A percentile compares a stretch with the other conserved stretches of the same genome.
Conservation (phyloP, 2,888 invertebrate species). For the Drosophila paucipuncta region DNA sequence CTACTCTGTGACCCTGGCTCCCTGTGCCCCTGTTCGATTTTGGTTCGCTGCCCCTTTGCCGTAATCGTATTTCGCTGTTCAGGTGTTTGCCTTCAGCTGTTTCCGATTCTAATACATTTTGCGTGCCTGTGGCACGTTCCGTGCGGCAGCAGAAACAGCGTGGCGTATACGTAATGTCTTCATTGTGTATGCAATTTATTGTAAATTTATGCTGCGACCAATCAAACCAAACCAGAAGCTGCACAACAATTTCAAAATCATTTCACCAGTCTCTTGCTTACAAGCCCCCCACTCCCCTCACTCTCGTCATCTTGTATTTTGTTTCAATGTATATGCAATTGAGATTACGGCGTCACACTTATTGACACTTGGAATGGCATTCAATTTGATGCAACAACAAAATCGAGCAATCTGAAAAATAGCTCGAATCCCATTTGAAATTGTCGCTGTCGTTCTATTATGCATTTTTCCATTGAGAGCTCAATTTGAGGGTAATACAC, state of each 20-base stretch:
- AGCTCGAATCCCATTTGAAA: slow-evolving; percentile 41
- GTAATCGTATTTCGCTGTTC: slow-evolving; percentile 74
- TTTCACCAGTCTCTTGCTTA: background rate
- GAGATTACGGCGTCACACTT: slow-evolving; percentile 33
- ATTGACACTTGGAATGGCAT: slow-evolving; percentile 39
- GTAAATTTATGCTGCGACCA: slow-evolving; percentile 65
- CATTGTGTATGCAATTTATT: slow-evolving; percentile 74
- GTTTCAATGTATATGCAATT: slow-evolving; percentile 64
- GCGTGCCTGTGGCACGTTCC: slow-evolving; percentile 62
- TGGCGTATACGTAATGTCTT: slow-evolving; percentile 79
- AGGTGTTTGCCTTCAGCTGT: slow-evolving; percentile 76
- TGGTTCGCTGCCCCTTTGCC: slow-evolving; percentile 43
- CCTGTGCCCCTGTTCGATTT: slow-evolving; percentile 26
- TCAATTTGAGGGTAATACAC: slow-evolving; percentile 8
- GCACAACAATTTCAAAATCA: slow-evolving; percentile 25
- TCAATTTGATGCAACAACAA: slow-evolving; percentile 49
- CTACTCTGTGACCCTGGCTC: too few relatives aligned
- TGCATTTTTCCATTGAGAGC: slow-evolving; percentile 26
- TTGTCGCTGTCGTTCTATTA: slow-evolving; percentile 32
- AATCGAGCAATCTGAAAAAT: slow-evolving; percentile 32
- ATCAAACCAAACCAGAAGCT: slow-evolving; percentile 63
- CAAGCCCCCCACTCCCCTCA: background rate
- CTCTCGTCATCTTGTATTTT: background rate
- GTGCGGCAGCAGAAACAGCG: slow-evolving; percentile 41
- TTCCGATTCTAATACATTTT: slow-evolving; percentile 79